Percentiles rank a stretch among this genome's conserved stretches.
Conservation (phyloP, 2,113 vertebrate species). For the Taxidea taxus region DNA sequence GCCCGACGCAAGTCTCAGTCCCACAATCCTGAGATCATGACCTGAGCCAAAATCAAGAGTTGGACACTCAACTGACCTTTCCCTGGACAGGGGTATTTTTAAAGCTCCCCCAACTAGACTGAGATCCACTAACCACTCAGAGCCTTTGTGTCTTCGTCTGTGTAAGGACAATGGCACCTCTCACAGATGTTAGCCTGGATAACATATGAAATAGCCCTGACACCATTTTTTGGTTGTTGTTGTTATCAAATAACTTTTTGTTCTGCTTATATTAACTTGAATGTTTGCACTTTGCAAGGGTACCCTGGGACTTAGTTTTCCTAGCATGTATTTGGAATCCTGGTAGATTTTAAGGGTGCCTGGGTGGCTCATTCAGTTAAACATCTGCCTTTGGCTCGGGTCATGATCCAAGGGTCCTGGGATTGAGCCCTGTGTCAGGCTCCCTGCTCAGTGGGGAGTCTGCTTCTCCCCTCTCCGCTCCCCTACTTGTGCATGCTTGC, state of each 20-base stretch:
- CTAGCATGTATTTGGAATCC: background rate
- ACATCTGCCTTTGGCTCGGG: background rate
- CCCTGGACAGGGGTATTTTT: background rate
- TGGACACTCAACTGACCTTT: background rate
- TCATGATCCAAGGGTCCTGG: background rate
- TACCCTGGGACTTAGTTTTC: background rate
- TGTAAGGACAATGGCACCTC: background rate
- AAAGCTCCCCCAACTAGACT: background rate
- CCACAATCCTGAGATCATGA: background rate
- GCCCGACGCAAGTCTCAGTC: background rate
- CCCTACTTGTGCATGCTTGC: no score
- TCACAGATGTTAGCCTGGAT: rapidly evolving
- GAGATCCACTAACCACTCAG: background rate
- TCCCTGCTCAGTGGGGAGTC: background rate
- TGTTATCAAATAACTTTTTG: background rate
- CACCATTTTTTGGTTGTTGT: background rate
- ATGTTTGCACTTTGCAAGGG: background rate
- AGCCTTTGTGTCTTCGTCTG: background rate
- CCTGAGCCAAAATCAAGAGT: background rate
- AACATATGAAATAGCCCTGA: background rate
- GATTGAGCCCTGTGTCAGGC: background rate
- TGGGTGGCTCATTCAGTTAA: background rate
- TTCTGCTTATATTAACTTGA: background rate
- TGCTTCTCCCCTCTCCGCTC: no score
- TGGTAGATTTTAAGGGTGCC: background rate